phyloP scores from a whole-genome alignment of 2,888 invertebrate genomes.

The Drosophila eohydei region DNA sequence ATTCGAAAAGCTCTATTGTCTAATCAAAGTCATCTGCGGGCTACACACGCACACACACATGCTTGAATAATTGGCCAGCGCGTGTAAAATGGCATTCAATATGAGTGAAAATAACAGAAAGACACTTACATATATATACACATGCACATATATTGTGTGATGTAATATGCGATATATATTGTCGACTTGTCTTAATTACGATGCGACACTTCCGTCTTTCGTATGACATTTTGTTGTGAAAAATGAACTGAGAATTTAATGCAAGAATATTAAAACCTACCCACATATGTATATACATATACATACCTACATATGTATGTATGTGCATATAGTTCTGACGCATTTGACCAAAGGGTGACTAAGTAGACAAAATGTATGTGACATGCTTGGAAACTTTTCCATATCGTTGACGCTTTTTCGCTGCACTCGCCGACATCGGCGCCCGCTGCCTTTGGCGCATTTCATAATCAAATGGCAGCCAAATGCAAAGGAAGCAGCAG shows the following conservation, averaged over 20 bases:
- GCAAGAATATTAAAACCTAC: background rate
- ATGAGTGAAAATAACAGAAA: slow-evolving; percentile 23
- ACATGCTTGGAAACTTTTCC: slow-evolving; percentile 36
- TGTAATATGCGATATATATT: slow-evolving; percentile 35
- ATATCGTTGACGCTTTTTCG: slow-evolving; percentile 28
- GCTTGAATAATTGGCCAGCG: slow-evolving; percentile 47
- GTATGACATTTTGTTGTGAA: slow-evolving; percentile 40
- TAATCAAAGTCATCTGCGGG: slow-evolving; percentile 61
- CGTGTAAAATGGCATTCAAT: slow-evolving; percentile 23
- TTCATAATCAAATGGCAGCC: slow-evolving; percentile 62
- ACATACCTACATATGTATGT: background rate
- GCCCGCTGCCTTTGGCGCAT: slow-evolving; percentile 39
- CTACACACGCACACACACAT: slow-evolving; percentile 16
- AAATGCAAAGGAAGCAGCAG: slow-evolving; percentile 48
- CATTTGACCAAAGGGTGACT: slow-evolving; percentile 18
- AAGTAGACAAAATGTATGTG: slow-evolving; percentile 13
- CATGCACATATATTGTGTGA: slow-evolving; percentile 21
- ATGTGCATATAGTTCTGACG: slow-evolving; percentile 21
- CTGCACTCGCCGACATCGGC: slow-evolving; percentile 24
- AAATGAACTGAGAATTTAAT: slow-evolving; percentile 20
- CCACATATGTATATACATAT: no score
- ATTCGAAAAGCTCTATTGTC: slow-evolving; percentile 63
- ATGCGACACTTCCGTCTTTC: slow-evolving; percentile 46
- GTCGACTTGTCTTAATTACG: slow-evolving; percentile 23
- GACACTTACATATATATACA: slow-evolving; percentile 8